Evolutionary conservation across 2,113 vertebrate species (phyloP).

Genomic region (Pimephales promelas): DNA sequence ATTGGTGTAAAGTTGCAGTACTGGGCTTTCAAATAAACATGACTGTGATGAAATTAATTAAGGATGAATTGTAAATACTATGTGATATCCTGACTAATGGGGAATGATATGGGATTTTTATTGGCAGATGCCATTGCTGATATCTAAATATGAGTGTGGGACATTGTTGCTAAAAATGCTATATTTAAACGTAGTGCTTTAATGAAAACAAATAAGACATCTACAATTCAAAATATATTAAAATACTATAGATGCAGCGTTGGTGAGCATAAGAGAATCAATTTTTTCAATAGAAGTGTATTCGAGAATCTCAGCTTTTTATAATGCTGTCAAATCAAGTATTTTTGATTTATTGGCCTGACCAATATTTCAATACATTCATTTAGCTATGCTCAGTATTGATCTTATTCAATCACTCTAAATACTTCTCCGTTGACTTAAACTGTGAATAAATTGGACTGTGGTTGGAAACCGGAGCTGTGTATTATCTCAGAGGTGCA

Average conservation of each 20-base stretch:
- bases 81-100: not conserved
- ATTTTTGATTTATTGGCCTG: not conserved
- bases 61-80: not conserved
- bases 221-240: too few species aligned
- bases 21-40: not conserved
- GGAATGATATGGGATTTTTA: not conserved
- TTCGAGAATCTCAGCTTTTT: not conserved
- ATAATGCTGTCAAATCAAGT: not conserved
- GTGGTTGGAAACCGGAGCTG: constrained; percentile 35
- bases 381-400: constrained; percentile 5
- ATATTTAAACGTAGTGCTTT: not conserved
- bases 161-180: not conserved
- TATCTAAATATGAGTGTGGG: not conserved
- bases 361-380: not conserved
- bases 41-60: not conserved
- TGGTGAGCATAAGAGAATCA: too few species aligned
- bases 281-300: too few species aligned
- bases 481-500: constrained; percentile 29
- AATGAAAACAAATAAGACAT: not conserved
- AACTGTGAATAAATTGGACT: constrained; percentile 22
- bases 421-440: not conserved
- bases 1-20: not conserved
- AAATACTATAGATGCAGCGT: too few species aligned
- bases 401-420: constrained; percentile 18
- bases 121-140: not conserved